Evolutionary conservation across 2,113 vertebrate species (phyloP).

Genomic region (Rhea pennata): DNA sequence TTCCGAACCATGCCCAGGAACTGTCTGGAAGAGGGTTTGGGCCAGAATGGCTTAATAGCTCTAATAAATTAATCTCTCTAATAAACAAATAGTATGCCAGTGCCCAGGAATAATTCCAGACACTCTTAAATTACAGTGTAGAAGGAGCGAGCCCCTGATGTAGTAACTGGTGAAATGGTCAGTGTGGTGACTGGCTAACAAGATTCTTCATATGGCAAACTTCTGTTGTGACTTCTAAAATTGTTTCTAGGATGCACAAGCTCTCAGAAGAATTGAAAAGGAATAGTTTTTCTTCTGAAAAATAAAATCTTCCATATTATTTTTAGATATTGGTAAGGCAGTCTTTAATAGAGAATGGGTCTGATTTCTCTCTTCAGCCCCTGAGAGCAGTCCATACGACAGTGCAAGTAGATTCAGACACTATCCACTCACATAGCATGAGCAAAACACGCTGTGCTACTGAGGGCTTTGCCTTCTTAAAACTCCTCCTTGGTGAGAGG

Average conservation of each 20-base stretch:
- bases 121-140: fast-evolving
- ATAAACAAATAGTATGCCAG: background rate
- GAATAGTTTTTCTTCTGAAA: background rate
- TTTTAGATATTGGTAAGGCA: background rate
- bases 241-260: background rate
- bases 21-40: background rate
- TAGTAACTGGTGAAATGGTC: background rate
- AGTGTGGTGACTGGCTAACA: background rate
- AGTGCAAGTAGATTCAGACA: background rate
- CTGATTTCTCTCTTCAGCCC: background rate
- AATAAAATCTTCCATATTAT: no score
- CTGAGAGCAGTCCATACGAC: background rate
- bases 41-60: background rate
- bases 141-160: background rate
- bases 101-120: background rate
- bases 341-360: background rate
- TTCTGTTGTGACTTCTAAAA: background rate
- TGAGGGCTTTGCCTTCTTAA: slow-evolving; percentile 17
- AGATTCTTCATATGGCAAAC: background rate
- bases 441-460: background rate
- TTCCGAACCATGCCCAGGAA: background rate
- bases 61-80: background rate
- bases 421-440: background rate
- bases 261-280: background rate
- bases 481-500: slow-evolving; percentile 8